Evolutionary conservation across 2,888 invertebrate genomes (phyloP), one percentile per base, ranked within the genome.

Genomic region (Dendrolimus houi): DNA sequence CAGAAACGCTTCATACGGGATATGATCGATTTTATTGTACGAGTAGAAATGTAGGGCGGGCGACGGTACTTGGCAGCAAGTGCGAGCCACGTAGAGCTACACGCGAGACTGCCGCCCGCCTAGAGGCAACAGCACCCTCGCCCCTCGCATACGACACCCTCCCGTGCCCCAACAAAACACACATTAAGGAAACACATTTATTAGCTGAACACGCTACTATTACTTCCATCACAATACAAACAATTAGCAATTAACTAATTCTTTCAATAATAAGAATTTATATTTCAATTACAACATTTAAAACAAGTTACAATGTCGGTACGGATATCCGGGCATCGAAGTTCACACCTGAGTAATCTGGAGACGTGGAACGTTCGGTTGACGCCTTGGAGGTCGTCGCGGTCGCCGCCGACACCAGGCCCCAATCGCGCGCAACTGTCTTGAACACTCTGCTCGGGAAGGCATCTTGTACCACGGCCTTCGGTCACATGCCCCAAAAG

Each of bases 331-430:
- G 2, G 47, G 12, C 47, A 47, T 12, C 64, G 67, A 62, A 63
- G 64, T 65, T 85, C 85, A 90, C 84, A 90, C 90, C 89, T 90
- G 90, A 71, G 89, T 90, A 76, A 90, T 87, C 72, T 89, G 88
- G 61, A 88, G 78, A 8, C 78, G 78, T n/a, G 82, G 79, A 12
- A 80, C 77, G 52, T 81, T 78, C 54, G 79, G 73, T 62, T 81
- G 79, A 12, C 85, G 81, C 29, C 79, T 74, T 40, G 84, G 75
- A 54, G 84, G 81, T 1, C 79, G 79, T 1, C 76, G 77, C 40
- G 83, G 81, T 14, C 77, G 75, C 29, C 73, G 71, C 17, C 73
- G 74, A 63, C 87, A 85, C 81, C 87, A 88, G 14, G 74, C 72
- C 13, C 79, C 75, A 52, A 85, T 66, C 7, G 75, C 69, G 41